Evolutionary conservation across 2,113 vertebrate species (phyloP).

Genomic region (Andinoacara biseriatus): DNA sequence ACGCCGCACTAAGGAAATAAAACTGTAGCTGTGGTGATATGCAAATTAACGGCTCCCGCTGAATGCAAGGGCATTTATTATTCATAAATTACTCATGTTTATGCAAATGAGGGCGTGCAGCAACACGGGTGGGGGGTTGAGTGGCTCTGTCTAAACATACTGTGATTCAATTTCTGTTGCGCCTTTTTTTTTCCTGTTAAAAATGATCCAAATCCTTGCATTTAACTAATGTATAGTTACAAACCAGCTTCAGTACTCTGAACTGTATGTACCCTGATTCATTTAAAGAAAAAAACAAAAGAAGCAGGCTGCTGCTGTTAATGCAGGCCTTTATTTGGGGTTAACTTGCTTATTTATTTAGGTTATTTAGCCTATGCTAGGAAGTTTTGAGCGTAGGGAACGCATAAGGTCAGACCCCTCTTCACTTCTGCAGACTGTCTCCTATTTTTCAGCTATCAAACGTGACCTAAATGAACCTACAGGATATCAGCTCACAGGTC

Average conservation of each 20-base stretch:
- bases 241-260: background rate
- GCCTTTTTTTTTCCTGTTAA: conserved; percentile 6
- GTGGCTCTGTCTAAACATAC: conserved; percentile 65
- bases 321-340: background rate
- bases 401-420: background rate
- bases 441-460: background rate
- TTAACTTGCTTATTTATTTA: background rate
- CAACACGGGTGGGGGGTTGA: conserved; percentile 75
- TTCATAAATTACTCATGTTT: conserved; percentile 96
- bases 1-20: conserved; percentile 84
- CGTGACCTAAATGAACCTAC: no score
- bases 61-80: conserved; percentile 94
- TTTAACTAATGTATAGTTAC: conserved; percentile 17
- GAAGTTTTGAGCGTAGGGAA: background rate
- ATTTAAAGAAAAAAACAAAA: background rate
- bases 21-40: conserved; percentile 90
- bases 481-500: background rate
- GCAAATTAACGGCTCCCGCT: conserved; percentile 90
- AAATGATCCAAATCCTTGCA: conserved; percentile 27
- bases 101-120: conserved; percentile 88
- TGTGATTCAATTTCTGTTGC: conserved; percentile 32
- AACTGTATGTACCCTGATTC: background rate
- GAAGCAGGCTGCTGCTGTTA: background rate
- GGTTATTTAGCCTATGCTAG: background rate
- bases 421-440: background rate